A percentile compares a stretch with the other conserved stretches of the same genome.
Evolutionary conservation across 2,113 vertebrate genomes (phyloP).

Genomic region (Eira barbara): DNA sequence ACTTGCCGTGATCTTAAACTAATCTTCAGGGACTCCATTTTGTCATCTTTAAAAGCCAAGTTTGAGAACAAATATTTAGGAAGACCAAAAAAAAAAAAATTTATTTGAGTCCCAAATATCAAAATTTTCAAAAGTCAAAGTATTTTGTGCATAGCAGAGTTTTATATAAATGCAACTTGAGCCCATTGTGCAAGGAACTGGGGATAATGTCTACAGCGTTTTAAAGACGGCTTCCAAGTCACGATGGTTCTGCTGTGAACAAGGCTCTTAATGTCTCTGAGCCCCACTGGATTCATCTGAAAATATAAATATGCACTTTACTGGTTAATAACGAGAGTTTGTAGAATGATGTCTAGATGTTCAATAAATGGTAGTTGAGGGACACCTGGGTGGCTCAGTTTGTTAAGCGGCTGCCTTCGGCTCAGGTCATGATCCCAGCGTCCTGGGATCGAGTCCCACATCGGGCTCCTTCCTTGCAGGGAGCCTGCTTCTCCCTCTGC

Average conservation of each 20-base stretch:
- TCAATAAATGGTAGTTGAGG: neutral
- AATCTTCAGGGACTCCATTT: neutral
- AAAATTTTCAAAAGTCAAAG: neutral
- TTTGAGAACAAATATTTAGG: neutral
- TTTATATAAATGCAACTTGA: neutral
- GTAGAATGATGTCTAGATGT: neutral
- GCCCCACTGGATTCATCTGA: neutral
- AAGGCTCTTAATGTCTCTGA: neutral
- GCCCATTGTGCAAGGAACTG: neutral
- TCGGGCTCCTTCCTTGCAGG: no score
- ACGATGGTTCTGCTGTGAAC: neutral
- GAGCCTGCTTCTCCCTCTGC: no score
- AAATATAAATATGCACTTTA: neutral
- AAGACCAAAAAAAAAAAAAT: neutral
- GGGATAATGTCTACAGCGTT: neutral
- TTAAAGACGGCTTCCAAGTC: neutral
- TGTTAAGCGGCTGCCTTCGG: no score
- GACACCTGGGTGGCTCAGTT: no score
- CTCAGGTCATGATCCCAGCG: no score
- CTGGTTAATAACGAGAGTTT: neutral
- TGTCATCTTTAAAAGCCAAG: neutral
- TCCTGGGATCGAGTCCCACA: no score
- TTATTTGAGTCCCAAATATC: neutral
- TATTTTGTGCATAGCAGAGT: neutral
- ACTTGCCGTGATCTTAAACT: neutral